Evolutionary conservation across 2,113 vertebrate species (phyloP).

Genomic region (Podilymbus podiceps): DNA sequence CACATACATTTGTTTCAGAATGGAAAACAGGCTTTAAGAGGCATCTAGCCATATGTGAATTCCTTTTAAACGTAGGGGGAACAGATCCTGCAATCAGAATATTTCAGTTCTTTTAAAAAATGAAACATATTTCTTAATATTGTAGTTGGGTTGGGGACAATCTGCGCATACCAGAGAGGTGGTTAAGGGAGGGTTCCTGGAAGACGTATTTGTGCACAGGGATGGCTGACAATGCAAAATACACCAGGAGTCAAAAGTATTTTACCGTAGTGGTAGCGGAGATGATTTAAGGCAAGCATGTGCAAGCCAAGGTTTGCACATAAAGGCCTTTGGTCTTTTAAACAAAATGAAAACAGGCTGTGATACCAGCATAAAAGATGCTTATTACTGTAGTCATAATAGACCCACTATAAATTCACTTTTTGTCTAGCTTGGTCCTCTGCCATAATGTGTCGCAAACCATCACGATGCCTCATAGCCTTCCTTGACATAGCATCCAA

Average conservation of each 20-base stretch:
- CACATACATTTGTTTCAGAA: not conserved
- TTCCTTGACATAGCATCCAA: not conserved
- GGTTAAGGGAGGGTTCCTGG: not conserved
- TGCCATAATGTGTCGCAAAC: not conserved
- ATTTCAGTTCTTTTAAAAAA: not conserved
- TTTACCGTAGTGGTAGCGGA: not conserved
- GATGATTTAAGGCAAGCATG: not conserved
- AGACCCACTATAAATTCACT: not conserved
- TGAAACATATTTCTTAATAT: not conserved
- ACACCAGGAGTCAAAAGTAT: not conserved
- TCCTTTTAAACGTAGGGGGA: not conserved
- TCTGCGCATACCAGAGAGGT: not conserved
- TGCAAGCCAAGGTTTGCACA: not conserved
- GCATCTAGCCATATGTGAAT: not conserved
- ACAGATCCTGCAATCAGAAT: not conserved
- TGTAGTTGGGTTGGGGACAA: not conserved
- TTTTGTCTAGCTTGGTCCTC: not conserved
- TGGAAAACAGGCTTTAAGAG: not conserved
- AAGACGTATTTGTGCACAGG: not conserved
- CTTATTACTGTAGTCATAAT: not conserved
- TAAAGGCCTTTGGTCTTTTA: not conserved
- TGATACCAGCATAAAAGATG: not conserved
- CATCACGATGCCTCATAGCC: not conserved
- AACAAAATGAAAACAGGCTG: slow-evolving; percentile 7
- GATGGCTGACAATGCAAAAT: not conserved